These are phyloP conservation scores for Lepidochitona cinerea DNA, from an alignment of 2,888 invertebrate species.

Conservation along the genomic window DNA sequence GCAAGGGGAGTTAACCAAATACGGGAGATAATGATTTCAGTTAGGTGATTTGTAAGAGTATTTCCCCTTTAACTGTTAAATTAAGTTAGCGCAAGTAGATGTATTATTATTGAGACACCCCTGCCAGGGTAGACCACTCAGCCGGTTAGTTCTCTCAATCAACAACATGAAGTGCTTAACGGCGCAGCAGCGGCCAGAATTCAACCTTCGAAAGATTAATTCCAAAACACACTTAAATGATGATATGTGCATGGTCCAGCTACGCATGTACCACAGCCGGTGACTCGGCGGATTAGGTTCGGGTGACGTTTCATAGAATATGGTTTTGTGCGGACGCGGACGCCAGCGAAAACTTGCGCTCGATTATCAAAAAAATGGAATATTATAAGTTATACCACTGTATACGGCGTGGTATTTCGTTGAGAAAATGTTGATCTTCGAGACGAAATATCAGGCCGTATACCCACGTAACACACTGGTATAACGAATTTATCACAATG, in stretches of 20 bases:
- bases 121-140: no score
- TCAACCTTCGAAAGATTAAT: no score
- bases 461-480: constrained; percentile 3
- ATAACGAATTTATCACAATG: background rate
- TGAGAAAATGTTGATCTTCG: constrained; percentile 5
- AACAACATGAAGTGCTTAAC: no score
- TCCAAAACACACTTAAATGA: constrained; percentile 8
- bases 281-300: constrained; percentile 1
- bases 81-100: background rate
- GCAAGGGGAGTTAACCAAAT: no score
- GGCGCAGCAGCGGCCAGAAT: no score
- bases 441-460: constrained; percentile 13
- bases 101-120: no score
- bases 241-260: constrained; percentile 12
- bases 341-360: constrained; percentile 4
- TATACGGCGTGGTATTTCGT: constrained; percentile 6
- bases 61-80: no score
- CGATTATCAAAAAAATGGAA: constrained; percentile 7
- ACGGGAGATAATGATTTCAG: no score
- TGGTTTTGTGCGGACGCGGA: constrained; percentile 5
- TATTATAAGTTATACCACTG: background rate
- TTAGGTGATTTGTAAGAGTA: no score
- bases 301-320: constrained; percentile 3
- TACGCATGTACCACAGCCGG: constrained; percentile 3
- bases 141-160: no score